Evolutionary conservation across 2,113 vertebrate genomes (phyloP).

Genomic region (Mus pahari): DNA sequence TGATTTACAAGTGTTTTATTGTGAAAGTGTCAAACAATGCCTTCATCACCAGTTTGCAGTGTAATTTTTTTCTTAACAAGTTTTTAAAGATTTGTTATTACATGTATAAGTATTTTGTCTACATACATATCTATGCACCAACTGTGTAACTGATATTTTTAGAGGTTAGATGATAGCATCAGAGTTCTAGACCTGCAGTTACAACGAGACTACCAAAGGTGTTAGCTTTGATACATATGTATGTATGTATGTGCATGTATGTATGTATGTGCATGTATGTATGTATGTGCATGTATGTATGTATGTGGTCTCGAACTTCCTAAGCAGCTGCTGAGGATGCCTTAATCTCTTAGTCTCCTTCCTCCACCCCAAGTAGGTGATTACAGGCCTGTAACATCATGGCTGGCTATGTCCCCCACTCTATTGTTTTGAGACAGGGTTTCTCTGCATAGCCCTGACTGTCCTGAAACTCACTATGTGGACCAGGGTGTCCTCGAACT

Average conservation of each 20-base stretch:
- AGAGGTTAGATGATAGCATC: not conserved
- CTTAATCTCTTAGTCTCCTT: not conserved
- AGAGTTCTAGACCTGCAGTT: not conserved
- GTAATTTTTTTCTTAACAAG: not conserved
- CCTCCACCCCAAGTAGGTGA: not conserved
- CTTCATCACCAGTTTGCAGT: not conserved
- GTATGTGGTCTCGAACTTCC: not conserved
- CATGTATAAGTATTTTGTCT: not conserved
- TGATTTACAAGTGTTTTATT: not conserved
- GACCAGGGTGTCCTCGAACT: not conserved
- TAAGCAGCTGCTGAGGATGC: not conserved
- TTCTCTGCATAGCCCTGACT: not conserved
- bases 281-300: not conserved
- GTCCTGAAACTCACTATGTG: not conserved
- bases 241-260: no score
- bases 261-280: not conserved
- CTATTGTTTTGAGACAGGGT: not conserved
- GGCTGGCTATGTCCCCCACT: no score
- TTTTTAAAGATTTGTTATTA: not conserved
- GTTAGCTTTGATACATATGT: not conserved
- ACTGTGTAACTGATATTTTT: not conserved
- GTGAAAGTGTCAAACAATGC: not conserved
- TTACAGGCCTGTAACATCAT: no score
- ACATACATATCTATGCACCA: not conserved
- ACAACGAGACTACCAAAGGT: not conserved